Base-by-base conservation (phyloP, 2,797 vertebrate genomes). In the Sylvia borin region DNA sequence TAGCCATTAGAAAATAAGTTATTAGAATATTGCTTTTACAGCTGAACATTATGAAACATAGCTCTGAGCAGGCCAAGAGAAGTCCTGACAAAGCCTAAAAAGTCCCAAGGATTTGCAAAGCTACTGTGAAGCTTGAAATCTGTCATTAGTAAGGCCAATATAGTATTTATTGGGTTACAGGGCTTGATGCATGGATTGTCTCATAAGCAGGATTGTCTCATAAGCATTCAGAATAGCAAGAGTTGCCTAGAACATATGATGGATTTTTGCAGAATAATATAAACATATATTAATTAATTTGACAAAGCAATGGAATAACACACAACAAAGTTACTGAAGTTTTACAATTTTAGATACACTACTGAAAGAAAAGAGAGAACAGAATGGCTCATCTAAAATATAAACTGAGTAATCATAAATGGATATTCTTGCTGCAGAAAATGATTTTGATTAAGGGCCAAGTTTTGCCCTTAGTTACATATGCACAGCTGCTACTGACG, bases 1-100 rank as follows among this genome's bases (percentile, higher is more conserved):
- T 5, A 73, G 53, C 7, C 18, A 85, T 83, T 72, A 77, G 43
- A 55, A 70, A 70, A 38, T 38, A 70, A 15, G 29, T 55, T 22
- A 80, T 85, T 55, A 83, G 48, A 85, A 85, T 76, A 74, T 94
- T 88, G 79, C 42, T 91, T 89, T 93, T 60, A 53, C 42, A 85
- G 82, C 43, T 77, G 54, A 83, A 67, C 26, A 43, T 51, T 40
- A 27, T 66, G 40, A 89, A 86, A 76, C 43, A 81, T 9, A 75
- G n/a, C 40, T 75, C 34, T 62, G 31, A 51, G 58, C 36, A 66
- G 22, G 29, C 38, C 62, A 84, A 75, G 45, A n/a, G 74, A 91
- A 94, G 25, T 43, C 22, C 43, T 81, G 40, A 91, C 24, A 84
- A 85, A 92, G 21, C 26, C 50, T 43, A 34, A 78, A 61, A 65